Base-by-base conservation (phyloP, 2,113 vertebrate genomes). In the Pseudorectes ferrugineus region DNA sequence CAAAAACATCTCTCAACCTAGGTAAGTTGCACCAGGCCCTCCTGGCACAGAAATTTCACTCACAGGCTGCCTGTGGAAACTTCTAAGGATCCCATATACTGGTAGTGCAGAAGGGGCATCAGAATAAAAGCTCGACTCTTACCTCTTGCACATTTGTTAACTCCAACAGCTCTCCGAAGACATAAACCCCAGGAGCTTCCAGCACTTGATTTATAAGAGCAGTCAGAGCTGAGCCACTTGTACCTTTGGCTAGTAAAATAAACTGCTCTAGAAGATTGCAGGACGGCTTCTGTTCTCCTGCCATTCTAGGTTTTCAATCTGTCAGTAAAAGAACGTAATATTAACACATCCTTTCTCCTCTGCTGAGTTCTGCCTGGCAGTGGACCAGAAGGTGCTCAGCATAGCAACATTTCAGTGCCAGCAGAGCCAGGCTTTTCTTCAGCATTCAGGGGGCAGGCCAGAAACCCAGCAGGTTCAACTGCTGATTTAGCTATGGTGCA, bases 161-260 rank as follows among this genome's bases (percentile, higher is more conserved):
- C 80, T 98, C 98, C 95, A 99, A 86, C 35, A 99, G 95, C 90
- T 98, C 98, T 85, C 98, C 98, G 0, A 98, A 99, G 57, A 98
- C 98, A 62, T 98, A 99, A 45, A 99, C 98, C 35, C 98, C 98
- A 35, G 98, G 98, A 67, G 98, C 98, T 72, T 98, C 98, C 89
- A 99, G 95, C 73, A 98, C 98, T 97, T 98, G 98, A 89, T 96
- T 98, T 94, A 99, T 98, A 54, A 99, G 98, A 92, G 98, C 95
- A 82, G 98, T 98, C 63, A 99, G 97, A 74, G 98, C 98, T 72
- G 98, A 97, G 62, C 98, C 98, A 97, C 97, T 98, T 26, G 98
- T 98, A 65, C 97, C 98, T 97, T 98, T 98, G 92, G 98, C 98
- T 70, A 98, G 94, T 83, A 98, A 96, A 96, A 99, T 98, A 97